phyloP scores from a whole-genome alignment of 2,113 vertebrate genomes.

The Cranoglanis bouderius region DNA sequence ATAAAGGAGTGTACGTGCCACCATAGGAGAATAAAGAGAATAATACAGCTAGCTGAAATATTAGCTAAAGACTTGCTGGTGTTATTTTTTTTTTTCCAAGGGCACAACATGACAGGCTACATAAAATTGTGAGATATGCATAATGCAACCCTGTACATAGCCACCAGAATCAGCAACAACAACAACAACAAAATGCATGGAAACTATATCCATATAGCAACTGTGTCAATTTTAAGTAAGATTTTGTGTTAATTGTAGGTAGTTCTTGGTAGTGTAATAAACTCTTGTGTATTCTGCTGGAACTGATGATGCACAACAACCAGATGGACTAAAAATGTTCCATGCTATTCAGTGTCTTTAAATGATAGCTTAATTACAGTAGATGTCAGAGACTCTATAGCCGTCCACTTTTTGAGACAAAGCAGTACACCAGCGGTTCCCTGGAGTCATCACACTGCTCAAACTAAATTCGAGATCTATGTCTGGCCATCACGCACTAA shows the following conservation, averaged over 20 bases:
- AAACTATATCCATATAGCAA: too few relatives aligned
- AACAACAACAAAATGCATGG: not conserved
- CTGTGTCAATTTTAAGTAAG: not conserved
- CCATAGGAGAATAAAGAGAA: not conserved
- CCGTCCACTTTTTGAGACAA: conserved; percentile 18
- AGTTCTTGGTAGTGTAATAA: not conserved
- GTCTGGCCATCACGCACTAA: conserved; percentile 33
- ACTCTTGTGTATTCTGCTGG: not conserved
- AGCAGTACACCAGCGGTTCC: not conserved
- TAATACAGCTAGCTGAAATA: not conserved
- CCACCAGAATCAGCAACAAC: not conserved
- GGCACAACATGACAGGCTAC: not conserved
- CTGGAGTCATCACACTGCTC: conserved; percentile 8
- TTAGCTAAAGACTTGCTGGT: not conserved
- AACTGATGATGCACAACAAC: not conserved
- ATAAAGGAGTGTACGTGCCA: not conserved
- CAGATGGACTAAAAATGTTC: not conserved
- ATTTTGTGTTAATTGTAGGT: not conserved
- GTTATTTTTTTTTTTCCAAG: not conserved
- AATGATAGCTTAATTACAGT: conserved; percentile 38
- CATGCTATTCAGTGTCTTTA: conserved; percentile 19
- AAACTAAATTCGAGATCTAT: conserved; percentile 34
- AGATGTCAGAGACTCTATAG: conserved; percentile 11
- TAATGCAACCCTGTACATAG: not conserved
- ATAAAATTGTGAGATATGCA: not conserved